These are phyloP conservation scores for Carcina quercana DNA, from an alignment of 2,888 invertebrate species.

Conservation along the genomic window DNA sequence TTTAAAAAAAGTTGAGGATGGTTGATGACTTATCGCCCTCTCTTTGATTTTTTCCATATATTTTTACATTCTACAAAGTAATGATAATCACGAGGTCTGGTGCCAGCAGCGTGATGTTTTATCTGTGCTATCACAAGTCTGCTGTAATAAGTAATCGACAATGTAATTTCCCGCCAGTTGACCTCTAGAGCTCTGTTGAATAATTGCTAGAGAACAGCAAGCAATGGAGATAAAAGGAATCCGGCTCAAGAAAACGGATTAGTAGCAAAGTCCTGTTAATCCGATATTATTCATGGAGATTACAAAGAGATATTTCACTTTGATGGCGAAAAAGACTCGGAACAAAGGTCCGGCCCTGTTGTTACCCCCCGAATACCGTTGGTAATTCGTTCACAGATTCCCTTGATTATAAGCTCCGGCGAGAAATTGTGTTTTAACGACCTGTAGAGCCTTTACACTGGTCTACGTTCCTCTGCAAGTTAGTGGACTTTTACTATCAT, in stretches of 20 bases:
- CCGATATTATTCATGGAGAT: slow-evolving; percentile 54
- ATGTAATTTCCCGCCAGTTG: no score
- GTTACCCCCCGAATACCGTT: not conserved
- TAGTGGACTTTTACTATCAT: no score
- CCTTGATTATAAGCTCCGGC: not conserved
- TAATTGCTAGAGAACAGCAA: slow-evolving; percentile 17
- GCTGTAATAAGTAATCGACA: no score
- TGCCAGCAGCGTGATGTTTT: no score
- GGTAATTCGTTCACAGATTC: not conserved
- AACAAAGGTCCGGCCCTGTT: slow-evolving; percentile 3
- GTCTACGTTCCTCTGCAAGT: no score
- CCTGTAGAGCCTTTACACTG: no score
- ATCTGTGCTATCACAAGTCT: no score
- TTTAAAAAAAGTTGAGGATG: no score
- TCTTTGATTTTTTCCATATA: no score
- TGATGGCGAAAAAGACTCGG: slow-evolving; percentile 32
- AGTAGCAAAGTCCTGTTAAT: slow-evolving; percentile 47
- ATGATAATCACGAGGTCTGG: no score
- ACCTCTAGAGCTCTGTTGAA: slow-evolving; percentile 26
- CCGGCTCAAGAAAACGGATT: slow-evolving; percentile 41
- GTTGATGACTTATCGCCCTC: no score
- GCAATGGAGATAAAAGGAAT: slow-evolving; percentile 44
- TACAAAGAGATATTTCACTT: slow-evolving; percentile 56
- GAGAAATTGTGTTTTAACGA: not conserved
- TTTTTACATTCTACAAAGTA: no score